Evolutionary conservation across 2,888 invertebrate species (phyloP).

Genomic region (Chaetogeoica ovagalla): DNA sequence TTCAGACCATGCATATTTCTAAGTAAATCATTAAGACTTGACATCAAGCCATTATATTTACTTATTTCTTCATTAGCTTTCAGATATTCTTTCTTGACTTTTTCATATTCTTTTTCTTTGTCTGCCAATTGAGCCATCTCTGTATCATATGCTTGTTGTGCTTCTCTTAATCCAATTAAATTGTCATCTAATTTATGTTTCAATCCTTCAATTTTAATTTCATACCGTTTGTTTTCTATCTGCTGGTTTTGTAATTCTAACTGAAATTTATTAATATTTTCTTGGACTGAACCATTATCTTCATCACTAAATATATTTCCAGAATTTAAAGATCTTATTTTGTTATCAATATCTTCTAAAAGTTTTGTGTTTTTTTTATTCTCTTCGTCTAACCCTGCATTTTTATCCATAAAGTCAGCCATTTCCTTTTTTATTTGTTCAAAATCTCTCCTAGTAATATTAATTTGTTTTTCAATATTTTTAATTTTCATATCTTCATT

Average conservation of each 20-base stretch:
- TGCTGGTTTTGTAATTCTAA: slow-evolving; percentile 39
- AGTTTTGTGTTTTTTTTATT: slow-evolving; percentile 19
- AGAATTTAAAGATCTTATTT: slow-evolving; percentile 46
- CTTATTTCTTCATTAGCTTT: slow-evolving; percentile 33
- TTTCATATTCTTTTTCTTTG: slow-evolving; percentile 47
- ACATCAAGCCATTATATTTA: slow-evolving; percentile 23
- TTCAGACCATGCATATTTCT: slow-evolving; percentile 25
- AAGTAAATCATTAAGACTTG: slow-evolving; percentile 41
- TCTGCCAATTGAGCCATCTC: slow-evolving; percentile 33
- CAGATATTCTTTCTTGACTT: slow-evolving; percentile 22
- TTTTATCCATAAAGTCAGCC: slow-evolving; percentile 66
- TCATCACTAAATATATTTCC: slow-evolving; percentile 48
- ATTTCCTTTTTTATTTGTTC: slow-evolving; percentile 66
- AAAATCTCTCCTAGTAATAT: slow-evolving; percentile 64
- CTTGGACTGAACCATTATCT: slow-evolving; percentile 44
- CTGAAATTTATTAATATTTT: slow-evolving; percentile 43
- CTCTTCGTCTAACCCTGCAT: slow-evolving; percentile 66
- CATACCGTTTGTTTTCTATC: slow-evolving; percentile 30
- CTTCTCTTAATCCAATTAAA: slow-evolving; percentile 35
- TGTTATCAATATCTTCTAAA: slow-evolving; percentile 43
- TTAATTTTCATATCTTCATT: slow-evolving; percentile 47
- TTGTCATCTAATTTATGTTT: slow-evolving; percentile 38
- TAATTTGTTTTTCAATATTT: slow-evolving; percentile 64
- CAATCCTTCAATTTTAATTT: slow-evolving; percentile 44
- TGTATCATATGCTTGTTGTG: slow-evolving; percentile 40